phyloP scores from a whole-genome alignment of 37 sponge, comb jelly and placozoan species.

The Axinella damicornis region DNA sequence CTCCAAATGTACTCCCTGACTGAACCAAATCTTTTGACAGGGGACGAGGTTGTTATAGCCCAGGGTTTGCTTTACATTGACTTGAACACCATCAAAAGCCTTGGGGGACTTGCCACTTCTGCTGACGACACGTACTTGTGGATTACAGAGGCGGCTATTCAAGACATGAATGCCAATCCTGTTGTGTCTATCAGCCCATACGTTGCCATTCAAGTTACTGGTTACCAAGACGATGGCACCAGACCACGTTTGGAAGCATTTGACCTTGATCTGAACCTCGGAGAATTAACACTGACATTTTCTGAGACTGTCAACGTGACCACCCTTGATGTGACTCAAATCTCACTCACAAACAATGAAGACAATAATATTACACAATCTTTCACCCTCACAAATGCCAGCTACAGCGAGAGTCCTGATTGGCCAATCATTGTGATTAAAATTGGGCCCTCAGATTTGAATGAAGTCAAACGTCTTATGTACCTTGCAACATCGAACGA shows the following conservation, averaged over 20 bases:
- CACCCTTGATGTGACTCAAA: conserved; percentile 78
- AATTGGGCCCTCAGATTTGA: conserved; percentile 79
- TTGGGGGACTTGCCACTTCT: conserved; percentile 65
- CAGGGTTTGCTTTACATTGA: conserved; percentile 68
- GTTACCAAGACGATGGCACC: conserved; percentile 58
- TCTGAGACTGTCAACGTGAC: conserved; percentile 83
- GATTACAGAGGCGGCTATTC: conserved; percentile 61
- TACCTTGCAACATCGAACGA: conserved; percentile 63
- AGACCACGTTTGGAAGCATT: conserved; percentile 65
- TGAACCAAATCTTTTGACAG: conserved; percentile 50
- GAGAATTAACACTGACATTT: conserved; percentile 71
- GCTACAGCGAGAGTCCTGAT: conserved; percentile 59
- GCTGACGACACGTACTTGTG: conserved; percentile 68
- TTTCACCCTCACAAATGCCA: conserved; percentile 49
- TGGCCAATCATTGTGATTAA: conserved; percentile 70
- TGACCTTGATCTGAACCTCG: conserved; percentile 80
- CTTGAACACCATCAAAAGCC: conserved; percentile 81
- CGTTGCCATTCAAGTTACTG: conserved; percentile 46
- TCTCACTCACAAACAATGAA: conserved; percentile 46
- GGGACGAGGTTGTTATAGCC: conserved; percentile 64
- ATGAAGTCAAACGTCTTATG: conserved; percentile 67
- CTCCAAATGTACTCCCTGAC: conserved; percentile 61
- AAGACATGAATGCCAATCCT: conserved; percentile 83
- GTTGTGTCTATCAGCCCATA: conserved; percentile 47
- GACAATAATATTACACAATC: conserved; percentile 27